Percentiles rank a stretch among this genome's conserved stretches.
These are phyloP conservation scores for Cerastis leucographa DNA, from an alignment of 2,888 invertebrate genomes.

Conservation along the genomic window DNA sequence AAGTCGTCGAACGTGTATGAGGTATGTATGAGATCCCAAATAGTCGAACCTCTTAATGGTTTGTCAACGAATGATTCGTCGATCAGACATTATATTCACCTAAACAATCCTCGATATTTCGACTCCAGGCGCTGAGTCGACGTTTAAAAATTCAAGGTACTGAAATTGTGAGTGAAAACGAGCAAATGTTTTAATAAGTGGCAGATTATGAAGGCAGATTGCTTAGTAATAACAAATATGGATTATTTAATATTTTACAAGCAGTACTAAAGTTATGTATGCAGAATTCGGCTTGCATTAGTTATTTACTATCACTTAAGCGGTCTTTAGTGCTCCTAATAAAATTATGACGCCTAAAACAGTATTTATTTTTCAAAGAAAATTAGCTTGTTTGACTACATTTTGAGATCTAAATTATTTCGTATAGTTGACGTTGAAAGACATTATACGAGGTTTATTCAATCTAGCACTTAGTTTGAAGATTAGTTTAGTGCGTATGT, in stretches of 20 bases:
- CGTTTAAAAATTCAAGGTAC: neutral
- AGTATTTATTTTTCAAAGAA: constrained; percentile 4
- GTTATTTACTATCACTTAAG: constrained; percentile 32
- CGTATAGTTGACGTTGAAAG: constrained; percentile 16
- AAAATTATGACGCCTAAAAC: constrained; percentile 20
- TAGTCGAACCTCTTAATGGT: too few species aligned
- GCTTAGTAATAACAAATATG: constrained; percentile 16
- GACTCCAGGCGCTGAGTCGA: neutral
- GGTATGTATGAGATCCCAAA: too few species aligned
- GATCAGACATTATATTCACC: neutral
- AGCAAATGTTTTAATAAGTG: constrained; percentile 9
- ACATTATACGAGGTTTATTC: constrained; percentile 30
- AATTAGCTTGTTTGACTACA: constrained; percentile 19
- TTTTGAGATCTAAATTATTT: constrained; percentile 22
- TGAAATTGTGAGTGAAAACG: neutral
- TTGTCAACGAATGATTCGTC: neutral
- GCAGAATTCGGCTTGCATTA: constrained; percentile 24
- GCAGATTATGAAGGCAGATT: constrained; percentile 13
- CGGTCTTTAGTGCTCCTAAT: constrained; percentile 12
- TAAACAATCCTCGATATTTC: too few species aligned
- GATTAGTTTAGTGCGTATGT: constrained; percentile 31
- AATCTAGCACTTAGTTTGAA: constrained; percentile 43
- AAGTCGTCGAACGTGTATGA: too few species aligned
- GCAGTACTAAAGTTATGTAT: constrained; percentile 13
- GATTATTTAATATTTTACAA: constrained; percentile 8